phyloP scores from a whole-genome alignment of 92 coral and sea anemone genomes.

The Meandrina meandrites region DNA sequence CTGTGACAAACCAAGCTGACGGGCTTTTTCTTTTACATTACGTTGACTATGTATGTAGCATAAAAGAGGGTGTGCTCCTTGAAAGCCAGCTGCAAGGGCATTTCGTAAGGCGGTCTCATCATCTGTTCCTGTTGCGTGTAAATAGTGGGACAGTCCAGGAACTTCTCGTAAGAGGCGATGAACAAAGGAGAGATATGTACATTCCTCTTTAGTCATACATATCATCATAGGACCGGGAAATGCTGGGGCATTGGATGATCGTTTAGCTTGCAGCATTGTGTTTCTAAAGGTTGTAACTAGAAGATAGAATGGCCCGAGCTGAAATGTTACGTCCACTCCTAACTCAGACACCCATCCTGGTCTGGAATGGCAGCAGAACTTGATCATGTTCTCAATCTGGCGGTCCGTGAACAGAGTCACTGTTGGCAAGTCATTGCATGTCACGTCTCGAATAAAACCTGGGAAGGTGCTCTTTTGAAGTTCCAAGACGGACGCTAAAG shows the following conservation, averaged over 20 bases:
- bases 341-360: conserved; percentile 59
- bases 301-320: conserved; percentile 75
- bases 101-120: conserved; percentile 53
- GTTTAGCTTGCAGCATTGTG: conserved; percentile 50
- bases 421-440: conserved; percentile 72
- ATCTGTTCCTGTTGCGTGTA: conserved; percentile 63
- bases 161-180: conserved; percentile 61
- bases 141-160: conserved; percentile 62
- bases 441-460: conserved; percentile 60
- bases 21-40: conserved; percentile 47
- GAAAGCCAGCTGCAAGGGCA: conserved; percentile 65
- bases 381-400: conserved; percentile 59
- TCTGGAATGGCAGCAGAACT: conserved; percentile 62
- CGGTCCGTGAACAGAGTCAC: conserved; percentile 68
- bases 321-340: conserved; percentile 74
- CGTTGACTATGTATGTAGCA: conserved; percentile 59
- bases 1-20: conserved; percentile 49
- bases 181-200: conserved; percentile 65
- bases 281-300: conserved; percentile 68
- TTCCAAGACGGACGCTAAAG: conserved; percentile 63
- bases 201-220: conserved; percentile 64
- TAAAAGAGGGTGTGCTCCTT: conserved; percentile 45
- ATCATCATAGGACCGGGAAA: conserved; percentile 64
- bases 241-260: conserved; percentile 32
- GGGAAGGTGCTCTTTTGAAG: conserved; percentile 61